Evolutionary conservation across 2,888 invertebrate species (phyloP), one percentile per base, ranked within the genome.

Genomic region (Hesperia comma): DNA sequence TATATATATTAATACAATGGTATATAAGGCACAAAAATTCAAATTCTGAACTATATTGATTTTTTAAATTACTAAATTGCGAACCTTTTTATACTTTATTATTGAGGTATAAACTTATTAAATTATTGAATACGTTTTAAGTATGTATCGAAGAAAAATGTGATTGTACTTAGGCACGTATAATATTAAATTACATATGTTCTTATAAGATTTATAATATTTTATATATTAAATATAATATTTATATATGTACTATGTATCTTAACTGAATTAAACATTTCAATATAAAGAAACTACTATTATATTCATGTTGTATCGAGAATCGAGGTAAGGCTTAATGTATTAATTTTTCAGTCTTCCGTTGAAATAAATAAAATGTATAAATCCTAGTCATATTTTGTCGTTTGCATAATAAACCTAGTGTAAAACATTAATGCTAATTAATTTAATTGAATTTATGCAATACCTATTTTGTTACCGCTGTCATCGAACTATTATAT

Each of bases 401-500:
- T 43, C 43, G 43, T 49, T 49, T 49, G 49, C 49, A 49, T 49
- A 49, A 49, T 49, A 49, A 19, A 49, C 49, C 19, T 46, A 46
- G 46, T 46, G 10, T 46, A 46, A 46, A 8, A 1, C 6, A 19
- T 10, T 46, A 46, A 46, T 46, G 19, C 3, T 49, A 49, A 49
- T 15, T 6, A 19, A 46, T 19, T 19, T 15, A 15, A 43, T 43
- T 8, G 15, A 12, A 46, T n/a, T 17, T 15, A 51, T n/a, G 3
- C 4, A 26, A 2, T 17, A 6, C 1, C 7, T 10, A 6, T 53
- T 26, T 53, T 4, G 19, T 32, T 53, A 53, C 26, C n/a, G n/a
- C 12, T 53, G 53, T 32, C 53, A 53, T 53, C 53, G 53, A 57
- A 21, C 37, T 40, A 17, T 14, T 57, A 21, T 41, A 26, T 41